Conservation (phyloP, 1,140 invertebrate species). For the Sycophila sp. region DNA sequence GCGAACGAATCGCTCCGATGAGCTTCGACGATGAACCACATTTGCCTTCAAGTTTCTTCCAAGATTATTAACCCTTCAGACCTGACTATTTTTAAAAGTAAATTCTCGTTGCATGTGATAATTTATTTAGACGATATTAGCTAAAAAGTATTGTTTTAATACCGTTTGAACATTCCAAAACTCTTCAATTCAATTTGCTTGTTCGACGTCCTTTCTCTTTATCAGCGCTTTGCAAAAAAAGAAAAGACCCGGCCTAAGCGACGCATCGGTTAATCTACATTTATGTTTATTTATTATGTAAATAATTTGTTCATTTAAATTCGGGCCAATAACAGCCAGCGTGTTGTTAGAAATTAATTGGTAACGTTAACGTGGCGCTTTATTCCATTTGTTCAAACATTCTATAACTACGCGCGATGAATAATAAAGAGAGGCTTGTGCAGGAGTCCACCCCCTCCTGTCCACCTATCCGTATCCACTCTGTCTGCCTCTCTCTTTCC, state of each 20-base stretch:
- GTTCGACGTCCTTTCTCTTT: too few species aligned
- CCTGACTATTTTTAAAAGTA: too few species aligned
- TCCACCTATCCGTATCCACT: background rate
- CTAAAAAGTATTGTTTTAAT: background rate
- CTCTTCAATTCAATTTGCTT: background rate
- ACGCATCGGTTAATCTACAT: background rate
- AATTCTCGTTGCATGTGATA: background rate
- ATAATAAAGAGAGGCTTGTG: conserved; percentile 24
- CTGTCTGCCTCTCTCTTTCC: background rate
- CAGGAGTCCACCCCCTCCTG: too few species aligned
- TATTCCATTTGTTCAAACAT: conserved; percentile 36
- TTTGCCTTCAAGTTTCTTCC: background rate
- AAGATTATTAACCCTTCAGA: too few species aligned
- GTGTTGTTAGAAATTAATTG: conserved; percentile 27
- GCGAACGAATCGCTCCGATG: too few species aligned
- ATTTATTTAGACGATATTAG: too few species aligned
- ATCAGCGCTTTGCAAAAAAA: too few species aligned
- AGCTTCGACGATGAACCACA: too few species aligned
- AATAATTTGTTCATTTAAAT: conserved; percentile 11
- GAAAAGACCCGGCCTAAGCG: background rate
- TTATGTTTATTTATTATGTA: conserved; percentile 7
- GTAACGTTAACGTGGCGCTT: conserved; percentile 9
- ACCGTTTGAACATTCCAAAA: background rate
- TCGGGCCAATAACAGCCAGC: background rate
- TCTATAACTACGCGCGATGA: conserved; percentile 13